These are phyloP conservation scores for Leptinotarsa texana DNA, from an alignment of 1,140 invertebrate genomes.

Conservation along the genomic window DNA sequence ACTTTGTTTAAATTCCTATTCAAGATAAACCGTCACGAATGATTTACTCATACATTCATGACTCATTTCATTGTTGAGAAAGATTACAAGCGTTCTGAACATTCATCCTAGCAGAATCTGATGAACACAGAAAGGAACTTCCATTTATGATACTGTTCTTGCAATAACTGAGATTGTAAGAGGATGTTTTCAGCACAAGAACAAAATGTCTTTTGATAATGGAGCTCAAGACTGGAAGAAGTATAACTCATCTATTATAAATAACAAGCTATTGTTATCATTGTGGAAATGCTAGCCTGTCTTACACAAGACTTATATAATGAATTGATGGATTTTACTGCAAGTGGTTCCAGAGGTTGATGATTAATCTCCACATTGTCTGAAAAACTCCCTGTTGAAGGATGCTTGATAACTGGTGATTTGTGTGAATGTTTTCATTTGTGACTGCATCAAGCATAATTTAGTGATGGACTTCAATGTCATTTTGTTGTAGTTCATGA, in stretches of 20 bases:
- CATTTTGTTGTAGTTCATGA: too few species aligned
- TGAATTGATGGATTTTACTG: not conserved
- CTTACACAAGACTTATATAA: not conserved
- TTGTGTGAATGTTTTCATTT: too few species aligned
- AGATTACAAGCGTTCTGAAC: not conserved
- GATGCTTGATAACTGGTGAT: too few species aligned
- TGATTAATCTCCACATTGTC: too few species aligned
- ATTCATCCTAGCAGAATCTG: not conserved
- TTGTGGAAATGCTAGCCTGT: too few species aligned
- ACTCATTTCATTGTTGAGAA: not conserved
- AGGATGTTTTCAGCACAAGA: not conserved
- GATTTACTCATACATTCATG: not conserved
- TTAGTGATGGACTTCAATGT: too few species aligned
- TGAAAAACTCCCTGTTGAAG: too few species aligned
- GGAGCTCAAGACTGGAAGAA: not conserved
- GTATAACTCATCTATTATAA: not conserved
- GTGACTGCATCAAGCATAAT: too few species aligned
- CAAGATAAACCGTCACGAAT: not conserved
- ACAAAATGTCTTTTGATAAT: not conserved
- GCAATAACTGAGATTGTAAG: not conserved
- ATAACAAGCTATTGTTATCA: not conserved
- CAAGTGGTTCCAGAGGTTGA: too few species aligned
- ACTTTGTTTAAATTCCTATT: not conserved
- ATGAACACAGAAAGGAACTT: not conserved
- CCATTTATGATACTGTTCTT: constrained; percentile 2